Percentiles rank a stretch among this genome's conserved stretches.
Evolutionary conservation across 2,888 invertebrate genomes (phyloP).

Genomic region (Drosophila crucigera): DNA sequence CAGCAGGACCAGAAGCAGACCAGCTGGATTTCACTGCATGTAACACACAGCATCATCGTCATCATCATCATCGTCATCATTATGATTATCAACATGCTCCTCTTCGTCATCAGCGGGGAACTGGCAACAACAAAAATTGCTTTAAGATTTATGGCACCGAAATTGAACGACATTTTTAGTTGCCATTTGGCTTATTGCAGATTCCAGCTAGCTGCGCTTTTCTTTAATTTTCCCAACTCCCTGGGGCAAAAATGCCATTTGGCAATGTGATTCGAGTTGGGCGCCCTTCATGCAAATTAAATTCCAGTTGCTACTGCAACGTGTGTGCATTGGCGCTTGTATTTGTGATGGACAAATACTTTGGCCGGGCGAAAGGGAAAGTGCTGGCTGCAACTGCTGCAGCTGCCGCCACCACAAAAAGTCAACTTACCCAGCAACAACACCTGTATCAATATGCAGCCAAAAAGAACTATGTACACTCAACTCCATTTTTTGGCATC

Average conservation of each 20-base stretch:
- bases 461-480: not conserved
- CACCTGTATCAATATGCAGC: constrained; percentile 52
- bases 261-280: constrained; percentile 41
- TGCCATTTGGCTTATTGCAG: constrained; percentile 68
- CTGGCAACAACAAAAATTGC: constrained; percentile 20
- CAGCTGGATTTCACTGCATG: constrained; percentile 34
- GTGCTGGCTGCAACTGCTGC: constrained; percentile 34
- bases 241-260: constrained; percentile 56
- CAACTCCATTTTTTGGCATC: constrained; percentile 27
- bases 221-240: not conserved
- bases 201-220: constrained; percentile 53
- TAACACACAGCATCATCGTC: constrained; percentile 19
- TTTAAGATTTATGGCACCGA: constrained; percentile 68
- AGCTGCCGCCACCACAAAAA: constrained; percentile 25
- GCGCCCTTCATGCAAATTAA: constrained; percentile 70
- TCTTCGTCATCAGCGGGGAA: constrained; percentile 35
- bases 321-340: constrained; percentile 20
- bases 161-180: constrained; percentile 55
- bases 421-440: constrained; percentile 8
- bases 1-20: constrained; percentile 14
- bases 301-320: constrained; percentile 52
- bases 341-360: constrained; percentile 56
- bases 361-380: constrained; percentile 57
- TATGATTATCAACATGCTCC: constrained; percentile 22
- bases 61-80: constrained; percentile 17